These are phyloP conservation scores for Gnathonemus longibarbis DNA, from an alignment of 2,113 vertebrate genomes.

Conservation along the genomic window DNA sequence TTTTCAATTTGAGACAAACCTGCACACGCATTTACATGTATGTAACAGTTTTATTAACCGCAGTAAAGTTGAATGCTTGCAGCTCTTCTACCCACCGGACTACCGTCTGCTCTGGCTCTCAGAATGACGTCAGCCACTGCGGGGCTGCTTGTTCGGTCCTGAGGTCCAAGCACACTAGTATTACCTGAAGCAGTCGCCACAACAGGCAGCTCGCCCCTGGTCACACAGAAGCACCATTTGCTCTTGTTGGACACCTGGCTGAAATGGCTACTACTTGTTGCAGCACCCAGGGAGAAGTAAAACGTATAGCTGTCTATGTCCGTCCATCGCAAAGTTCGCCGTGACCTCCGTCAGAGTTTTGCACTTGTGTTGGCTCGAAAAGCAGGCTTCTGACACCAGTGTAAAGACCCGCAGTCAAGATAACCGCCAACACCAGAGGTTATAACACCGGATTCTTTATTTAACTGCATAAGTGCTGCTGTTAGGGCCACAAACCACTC, in stretches of 20 bases:
- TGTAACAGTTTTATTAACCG: not conserved
- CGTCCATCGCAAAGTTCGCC: not conserved
- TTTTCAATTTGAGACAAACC: not conserved
- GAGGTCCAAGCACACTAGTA: slow-evolving; percentile 16
- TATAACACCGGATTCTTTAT: not conserved
- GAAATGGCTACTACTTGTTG: slow-evolving; percentile 21
- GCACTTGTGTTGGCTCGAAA: not conserved
- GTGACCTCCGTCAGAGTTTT: not conserved
- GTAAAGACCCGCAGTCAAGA: not conserved
- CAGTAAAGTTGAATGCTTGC: not conserved
- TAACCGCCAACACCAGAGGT: not conserved
- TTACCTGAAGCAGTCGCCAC: slow-evolving; percentile 21
- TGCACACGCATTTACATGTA: not conserved
- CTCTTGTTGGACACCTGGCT: slow-evolving; percentile 12
- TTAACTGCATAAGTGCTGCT: not conserved
- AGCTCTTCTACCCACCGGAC: not conserved
- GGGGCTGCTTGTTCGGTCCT: slow-evolving; percentile 19
- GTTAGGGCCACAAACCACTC: not conserved
- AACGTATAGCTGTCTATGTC: not conserved
- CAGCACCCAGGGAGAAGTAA: not conserved
- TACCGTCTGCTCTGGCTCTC: not conserved
- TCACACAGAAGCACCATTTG: slow-evolving; percentile 1
- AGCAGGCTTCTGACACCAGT: not conserved
- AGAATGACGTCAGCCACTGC: slow-evolving; percentile 25
- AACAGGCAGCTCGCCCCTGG: not conserved